These are phyloP conservation scores for Melangyna quadrimaculata DNA, from an alignment of 2,888 invertebrate species.

Conservation along the genomic window DNA sequence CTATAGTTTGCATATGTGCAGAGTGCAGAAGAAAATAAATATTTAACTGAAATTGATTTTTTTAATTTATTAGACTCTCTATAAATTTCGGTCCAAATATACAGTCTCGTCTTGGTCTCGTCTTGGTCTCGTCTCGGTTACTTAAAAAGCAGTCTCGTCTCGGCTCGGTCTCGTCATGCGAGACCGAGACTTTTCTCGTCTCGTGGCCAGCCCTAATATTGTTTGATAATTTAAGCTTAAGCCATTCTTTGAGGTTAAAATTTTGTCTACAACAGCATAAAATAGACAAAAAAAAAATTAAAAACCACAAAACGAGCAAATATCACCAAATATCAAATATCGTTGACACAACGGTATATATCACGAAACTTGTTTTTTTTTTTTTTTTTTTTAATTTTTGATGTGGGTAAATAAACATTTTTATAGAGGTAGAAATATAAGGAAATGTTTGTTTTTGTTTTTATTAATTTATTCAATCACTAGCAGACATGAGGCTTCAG, in stretches of 20 bases:
- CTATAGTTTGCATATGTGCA: too few species aligned
- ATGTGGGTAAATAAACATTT: not conserved
- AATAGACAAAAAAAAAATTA: not conserved
- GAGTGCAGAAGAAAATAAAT: too few species aligned
- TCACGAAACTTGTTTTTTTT: not conserved
- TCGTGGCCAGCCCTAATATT: too few species aligned
- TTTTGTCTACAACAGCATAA: not conserved
- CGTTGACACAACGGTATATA: not conserved
- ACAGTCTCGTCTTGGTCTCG: too few species aligned
- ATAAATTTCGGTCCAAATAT: too few species aligned
- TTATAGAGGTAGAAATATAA: not conserved
- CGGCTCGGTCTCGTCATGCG: too few species aligned
- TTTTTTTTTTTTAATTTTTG: not conserved
- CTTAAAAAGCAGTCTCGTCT: too few species aligned
- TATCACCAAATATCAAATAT: conserved; percentile 10
- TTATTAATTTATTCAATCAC: not conserved
- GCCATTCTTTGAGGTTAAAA: conserved; percentile 10
- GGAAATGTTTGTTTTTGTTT: conserved; percentile 5
- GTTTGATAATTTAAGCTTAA: conserved; percentile 2
- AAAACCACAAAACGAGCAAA: not conserved
- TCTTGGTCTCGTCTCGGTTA: too few species aligned
- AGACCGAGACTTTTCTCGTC: too few species aligned
- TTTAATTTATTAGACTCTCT: too few species aligned
- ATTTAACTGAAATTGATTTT: too few species aligned
- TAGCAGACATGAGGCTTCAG: not conserved